These are phyloP conservation scores for Lasioglossum morio DNA, from an alignment of 2,888 invertebrate species.

Conservation along the genomic window DNA sequence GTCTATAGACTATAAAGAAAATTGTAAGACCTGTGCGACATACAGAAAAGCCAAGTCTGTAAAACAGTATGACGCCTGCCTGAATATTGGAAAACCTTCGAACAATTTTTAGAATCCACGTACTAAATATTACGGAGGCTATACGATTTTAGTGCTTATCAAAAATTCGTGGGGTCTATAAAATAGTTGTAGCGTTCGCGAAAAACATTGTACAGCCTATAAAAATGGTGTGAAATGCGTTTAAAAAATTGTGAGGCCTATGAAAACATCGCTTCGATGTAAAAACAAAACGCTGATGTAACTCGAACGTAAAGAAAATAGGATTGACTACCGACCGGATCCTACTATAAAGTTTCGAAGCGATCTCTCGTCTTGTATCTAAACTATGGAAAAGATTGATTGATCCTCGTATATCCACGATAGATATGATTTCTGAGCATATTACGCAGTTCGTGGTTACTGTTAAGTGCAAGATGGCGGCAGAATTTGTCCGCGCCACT, in stretches of 20 bases:
- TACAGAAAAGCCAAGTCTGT: not conserved
- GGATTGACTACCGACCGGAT: not conserved
- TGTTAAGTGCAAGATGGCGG: not conserved
- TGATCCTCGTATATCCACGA: not conserved
- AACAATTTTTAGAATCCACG: not conserved
- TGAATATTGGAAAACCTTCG: not conserved
- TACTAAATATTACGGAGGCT: not conserved
- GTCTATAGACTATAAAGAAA: not conserved
- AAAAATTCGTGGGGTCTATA: not conserved
- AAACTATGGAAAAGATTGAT: not conserved
- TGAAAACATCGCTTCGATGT: not conserved
- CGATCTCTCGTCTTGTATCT: no score
- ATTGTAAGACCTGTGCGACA: not conserved
- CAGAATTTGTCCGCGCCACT: not conserved
- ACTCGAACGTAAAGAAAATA: not conserved
- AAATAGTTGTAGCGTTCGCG: not conserved
- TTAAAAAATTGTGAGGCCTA: not conserved
- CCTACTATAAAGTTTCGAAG: not conserved
- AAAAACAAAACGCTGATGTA: no score
- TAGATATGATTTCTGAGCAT: not conserved
- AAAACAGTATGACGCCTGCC: not conserved
- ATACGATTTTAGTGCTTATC: not conserved
- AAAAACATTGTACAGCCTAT: not conserved
- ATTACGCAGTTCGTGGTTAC: not conserved
- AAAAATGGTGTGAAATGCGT: not conserved